Percentiles rank a stretch among this genome's conserved stretches.
phyloP scores from a whole-genome alignment of 1,140 invertebrate species.

The Bombus balteatus region DNA sequence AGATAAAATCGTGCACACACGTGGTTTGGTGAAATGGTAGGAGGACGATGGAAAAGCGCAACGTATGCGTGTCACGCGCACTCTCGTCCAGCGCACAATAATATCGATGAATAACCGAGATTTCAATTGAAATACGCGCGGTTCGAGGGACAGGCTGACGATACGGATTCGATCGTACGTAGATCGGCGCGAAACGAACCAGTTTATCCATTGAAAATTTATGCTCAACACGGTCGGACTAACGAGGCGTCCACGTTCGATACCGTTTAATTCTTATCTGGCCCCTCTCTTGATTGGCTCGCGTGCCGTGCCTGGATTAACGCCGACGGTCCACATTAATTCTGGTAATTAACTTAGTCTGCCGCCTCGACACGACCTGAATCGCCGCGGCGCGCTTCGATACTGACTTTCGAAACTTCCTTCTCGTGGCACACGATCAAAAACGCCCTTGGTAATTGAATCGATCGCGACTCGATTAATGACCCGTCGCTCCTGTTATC shows the following conservation, averaged over 20 bases:
- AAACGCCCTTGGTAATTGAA: slow-evolving; percentile 21
- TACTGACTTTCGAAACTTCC: slow-evolving; percentile 16
- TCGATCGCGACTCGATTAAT: slow-evolving; percentile 26
- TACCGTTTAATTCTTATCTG: slow-evolving; percentile 77
- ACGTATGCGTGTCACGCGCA: slow-evolving; percentile 19
- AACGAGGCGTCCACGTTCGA: slow-evolving; percentile 72
- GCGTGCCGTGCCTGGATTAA: slow-evolving; percentile 73
- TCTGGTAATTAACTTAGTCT: slow-evolving; percentile 66
- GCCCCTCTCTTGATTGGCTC: slow-evolving; percentile 70
- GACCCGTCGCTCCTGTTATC: slow-evolving; percentile 5
- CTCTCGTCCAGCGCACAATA: slow-evolving; percentile 11
- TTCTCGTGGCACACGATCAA: background rate
- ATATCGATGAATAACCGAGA: slow-evolving; percentile 41
- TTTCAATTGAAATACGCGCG: slow-evolving; percentile 27
- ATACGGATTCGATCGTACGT: slow-evolving; percentile 48
- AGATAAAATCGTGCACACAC: background rate
- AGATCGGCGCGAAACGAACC: slow-evolving; percentile 47
- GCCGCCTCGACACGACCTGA: slow-evolving; percentile 44
- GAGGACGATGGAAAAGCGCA: background rate
- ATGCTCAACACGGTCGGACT: slow-evolving; percentile 68
- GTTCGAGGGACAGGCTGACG: slow-evolving; percentile 14
- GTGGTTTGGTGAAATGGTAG: background rate
- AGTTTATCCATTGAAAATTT: slow-evolving; percentile 70
- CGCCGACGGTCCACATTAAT: slow-evolving; percentile 70
- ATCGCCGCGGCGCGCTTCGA: slow-evolving; percentile 18